Conservation (phyloP, 2,797 vertebrate species). For the Cuculus canorus region DNA sequence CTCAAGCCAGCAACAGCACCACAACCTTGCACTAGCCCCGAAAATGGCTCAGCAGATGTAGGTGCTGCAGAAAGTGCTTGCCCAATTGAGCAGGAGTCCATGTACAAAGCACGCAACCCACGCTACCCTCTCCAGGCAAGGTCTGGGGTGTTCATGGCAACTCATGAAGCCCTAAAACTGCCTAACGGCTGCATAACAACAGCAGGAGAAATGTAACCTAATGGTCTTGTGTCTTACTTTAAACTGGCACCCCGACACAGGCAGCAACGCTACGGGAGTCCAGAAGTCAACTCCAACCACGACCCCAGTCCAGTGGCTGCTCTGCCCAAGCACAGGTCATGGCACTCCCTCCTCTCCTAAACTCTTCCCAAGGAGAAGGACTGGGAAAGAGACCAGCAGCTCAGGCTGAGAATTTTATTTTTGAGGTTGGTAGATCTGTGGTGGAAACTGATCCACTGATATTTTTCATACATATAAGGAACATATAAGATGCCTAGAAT, state of each 20-base stretch:
- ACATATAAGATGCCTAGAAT: conserved; percentile 60
- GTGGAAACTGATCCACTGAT: conserved; percentile 18
- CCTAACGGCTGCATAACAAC: not conserved
- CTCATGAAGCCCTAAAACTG: not conserved
- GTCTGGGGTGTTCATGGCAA: not conserved
- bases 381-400: not conserved
- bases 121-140: not conserved
- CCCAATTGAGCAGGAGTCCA: not conserved
- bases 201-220: not conserved
- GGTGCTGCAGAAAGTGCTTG: not conserved
- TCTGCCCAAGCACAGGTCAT: not conserved
- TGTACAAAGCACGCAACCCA: not conserved
- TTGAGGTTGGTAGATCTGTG: not conserved
- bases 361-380: not conserved
- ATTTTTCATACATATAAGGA: conserved; percentile 53
- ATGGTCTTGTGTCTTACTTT: not conserved
- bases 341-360: not conserved
- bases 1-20: not conserved
- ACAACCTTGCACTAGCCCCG: not conserved
- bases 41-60: not conserved
- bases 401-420: not conserved
- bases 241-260: not conserved
- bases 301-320: accelerated
- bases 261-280: not conserved
- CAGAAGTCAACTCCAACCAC: not conserved